phyloP scores from a whole-genome alignment of 1,140 invertebrate genomes.

The Heterodera carotae region DNA sequence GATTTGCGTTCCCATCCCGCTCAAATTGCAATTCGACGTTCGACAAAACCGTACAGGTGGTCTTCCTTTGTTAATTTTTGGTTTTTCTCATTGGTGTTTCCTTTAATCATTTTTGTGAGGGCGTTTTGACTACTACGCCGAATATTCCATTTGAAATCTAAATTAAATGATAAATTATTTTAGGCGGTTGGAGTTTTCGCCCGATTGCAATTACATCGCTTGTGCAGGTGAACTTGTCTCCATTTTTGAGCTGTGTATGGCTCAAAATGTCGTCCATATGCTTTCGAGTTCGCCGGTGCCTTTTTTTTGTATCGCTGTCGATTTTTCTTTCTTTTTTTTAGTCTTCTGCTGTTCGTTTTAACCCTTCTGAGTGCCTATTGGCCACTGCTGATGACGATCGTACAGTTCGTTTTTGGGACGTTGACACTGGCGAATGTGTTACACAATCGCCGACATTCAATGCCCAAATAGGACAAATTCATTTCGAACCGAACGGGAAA shows the following conservation, averaged over 20 bases:
- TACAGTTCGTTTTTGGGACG: conserved; percentile 45
- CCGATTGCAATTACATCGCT: conserved; percentile 40
- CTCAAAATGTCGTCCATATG: conserved; percentile 39
- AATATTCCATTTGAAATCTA: too few relatives aligned
- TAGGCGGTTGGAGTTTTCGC: conserved; percentile 32
- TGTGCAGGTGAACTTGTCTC: conserved; percentile 38
- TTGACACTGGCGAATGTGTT: conserved; percentile 47
- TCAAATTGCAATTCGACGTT: conserved; percentile 30
- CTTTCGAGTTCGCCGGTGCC: conserved; percentile 34
- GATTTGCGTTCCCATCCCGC: conserved; percentile 39
- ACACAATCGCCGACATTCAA: conserved; percentile 41
- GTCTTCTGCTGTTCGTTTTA: conserved; percentile 32
- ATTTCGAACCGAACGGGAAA: conserved; percentile 39
- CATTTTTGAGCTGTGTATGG: conserved; percentile 30
- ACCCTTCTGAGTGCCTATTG: conserved; percentile 43
- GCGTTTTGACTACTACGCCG: too few relatives aligned
- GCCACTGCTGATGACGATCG: conserved; percentile 42
- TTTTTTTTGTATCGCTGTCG: background rate
- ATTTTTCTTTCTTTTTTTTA: conserved; percentile 29
- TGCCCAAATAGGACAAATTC: conserved; percentile 23
- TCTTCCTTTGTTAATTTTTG: background rate
- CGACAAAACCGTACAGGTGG: conserved; percentile 20
- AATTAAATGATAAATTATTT: background rate
- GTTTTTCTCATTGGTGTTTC: too few relatives aligned
- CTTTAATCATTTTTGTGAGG: too few relatives aligned